Percentiles rank a stretch among this genome's conserved stretches.
These are phyloP conservation scores for Stomatorhinus walkeri DNA, from an alignment of 2,797 vertebrate species.

Conservation along the genomic window DNA sequence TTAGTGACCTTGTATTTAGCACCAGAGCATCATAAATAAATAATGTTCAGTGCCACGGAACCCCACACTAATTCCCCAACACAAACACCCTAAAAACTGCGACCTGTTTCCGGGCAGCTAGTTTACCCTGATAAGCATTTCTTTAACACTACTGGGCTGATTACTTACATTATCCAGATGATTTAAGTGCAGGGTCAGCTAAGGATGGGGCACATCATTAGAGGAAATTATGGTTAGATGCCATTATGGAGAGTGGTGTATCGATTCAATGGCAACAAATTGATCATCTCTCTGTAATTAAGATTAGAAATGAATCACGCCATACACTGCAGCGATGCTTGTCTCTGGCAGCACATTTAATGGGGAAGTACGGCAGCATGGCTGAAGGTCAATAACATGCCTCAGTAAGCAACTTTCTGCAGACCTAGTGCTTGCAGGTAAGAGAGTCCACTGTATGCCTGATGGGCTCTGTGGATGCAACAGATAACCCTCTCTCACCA, in stretches of 20 bases:
- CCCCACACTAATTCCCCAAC: not conserved
- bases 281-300: not conserved
- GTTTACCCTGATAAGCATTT: not conserved
- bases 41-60: not conserved
- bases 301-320: not conserved
- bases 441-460: not conserved
- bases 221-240: not conserved
- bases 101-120: not conserved
- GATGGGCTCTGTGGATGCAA: not conserved
- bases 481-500: not conserved
- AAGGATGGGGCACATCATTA: not conserved
- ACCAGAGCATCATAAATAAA: not conserved
- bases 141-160: not conserved
- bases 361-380: not conserved
- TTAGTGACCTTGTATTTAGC: not conserved
- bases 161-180: not conserved
- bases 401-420: not conserved
- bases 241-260: not conserved
- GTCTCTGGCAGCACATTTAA: not conserved
- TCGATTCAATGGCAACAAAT: not conserved
- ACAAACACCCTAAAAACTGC: not conserved
- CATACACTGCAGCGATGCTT: not conserved
- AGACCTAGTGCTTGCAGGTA: not conserved
- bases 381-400: not conserved
- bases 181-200: conserved; percentile 8